phyloP scores from a whole-genome alignment of 2,113 vertebrate genomes.

The Hypomesus transpacificus region DNA sequence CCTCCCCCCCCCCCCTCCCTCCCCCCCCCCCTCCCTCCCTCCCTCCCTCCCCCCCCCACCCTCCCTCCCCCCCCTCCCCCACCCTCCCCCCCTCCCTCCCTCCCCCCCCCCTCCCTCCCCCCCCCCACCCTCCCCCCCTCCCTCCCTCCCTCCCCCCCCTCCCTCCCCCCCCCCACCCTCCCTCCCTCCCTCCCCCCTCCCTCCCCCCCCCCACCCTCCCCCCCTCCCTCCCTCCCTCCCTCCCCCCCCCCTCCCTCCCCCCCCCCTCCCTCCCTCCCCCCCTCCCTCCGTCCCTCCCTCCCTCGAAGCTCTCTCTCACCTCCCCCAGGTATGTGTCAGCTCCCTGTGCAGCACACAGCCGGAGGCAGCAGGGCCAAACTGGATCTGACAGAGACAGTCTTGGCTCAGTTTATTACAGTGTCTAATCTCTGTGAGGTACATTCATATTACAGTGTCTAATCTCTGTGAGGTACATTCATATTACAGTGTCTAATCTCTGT shows the following conservation, averaged over 20 bases:
- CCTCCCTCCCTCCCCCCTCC: neutral
- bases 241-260: neutral
- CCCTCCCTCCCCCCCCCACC: constrained; percentile 6
- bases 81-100: no score
- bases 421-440: no score
- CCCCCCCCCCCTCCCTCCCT: constrained; percentile 13
- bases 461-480: no score
- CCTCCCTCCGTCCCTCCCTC: neutral
- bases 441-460: no score
- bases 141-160: constrained; percentile 25
- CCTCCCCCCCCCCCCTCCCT: no score
- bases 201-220: no score
- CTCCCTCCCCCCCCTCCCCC: no score
- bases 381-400: no score
- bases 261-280: neutral
- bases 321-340: constrained; percentile 47
- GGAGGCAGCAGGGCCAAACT: neutral
- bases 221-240: neutral
- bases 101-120: constrained; percentile 37
- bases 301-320: constrained; percentile 46
- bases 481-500: no score
- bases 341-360: neutral
- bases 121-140: constrained; percentile 45
- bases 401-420: no score
- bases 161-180: constrained; percentile 46